A percentile compares a stretch with the other conserved stretches of the same genome.
Conservation (phyloP, 2,113 vertebrate species). For the Hippocampus comes region DNA sequence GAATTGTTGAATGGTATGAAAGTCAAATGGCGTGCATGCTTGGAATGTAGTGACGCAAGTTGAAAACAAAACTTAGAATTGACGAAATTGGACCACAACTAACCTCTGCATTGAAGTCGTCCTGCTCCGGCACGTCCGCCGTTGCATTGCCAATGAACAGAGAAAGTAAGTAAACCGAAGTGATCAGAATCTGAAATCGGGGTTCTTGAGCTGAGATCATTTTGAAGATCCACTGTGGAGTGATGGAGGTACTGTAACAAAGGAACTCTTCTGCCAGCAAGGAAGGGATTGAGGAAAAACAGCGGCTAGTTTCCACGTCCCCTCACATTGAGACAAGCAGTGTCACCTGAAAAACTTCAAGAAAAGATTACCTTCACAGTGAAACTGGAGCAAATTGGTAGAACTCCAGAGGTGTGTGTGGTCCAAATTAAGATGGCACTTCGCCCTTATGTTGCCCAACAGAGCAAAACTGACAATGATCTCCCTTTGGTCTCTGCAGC, state of each 20-base stretch:
- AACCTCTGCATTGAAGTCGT: constrained; percentile 69
- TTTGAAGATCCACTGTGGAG: not conserved
- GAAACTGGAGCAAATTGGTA: not conserved
- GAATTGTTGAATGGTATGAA: no score
- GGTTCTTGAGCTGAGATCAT: constrained; percentile 41
- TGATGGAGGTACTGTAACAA: constrained; percentile 2
- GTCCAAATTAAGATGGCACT: not conserved
- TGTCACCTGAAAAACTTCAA: not conserved
- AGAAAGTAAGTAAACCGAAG: constrained; percentile 4
- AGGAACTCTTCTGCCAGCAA: not conserved
- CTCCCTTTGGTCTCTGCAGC: not conserved
- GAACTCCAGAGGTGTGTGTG: not conserved
- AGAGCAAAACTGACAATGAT: not conserved
- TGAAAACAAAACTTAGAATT: no score
- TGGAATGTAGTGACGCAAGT: no score
- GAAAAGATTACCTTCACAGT: no score
- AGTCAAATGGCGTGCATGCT: no score
- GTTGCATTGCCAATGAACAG: constrained; percentile 27
- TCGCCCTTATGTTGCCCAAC: not conserved
- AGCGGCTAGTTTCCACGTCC: not conserved
- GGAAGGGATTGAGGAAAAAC: not conserved
- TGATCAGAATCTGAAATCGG: constrained; percentile 26
- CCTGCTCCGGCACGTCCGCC: constrained; percentile 47
- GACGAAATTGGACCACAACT: not conserved
- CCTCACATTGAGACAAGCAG: constrained; percentile 5